Conservation (phyloP, 1,140 invertebrate species). For the Drosophila obscura region DNA sequence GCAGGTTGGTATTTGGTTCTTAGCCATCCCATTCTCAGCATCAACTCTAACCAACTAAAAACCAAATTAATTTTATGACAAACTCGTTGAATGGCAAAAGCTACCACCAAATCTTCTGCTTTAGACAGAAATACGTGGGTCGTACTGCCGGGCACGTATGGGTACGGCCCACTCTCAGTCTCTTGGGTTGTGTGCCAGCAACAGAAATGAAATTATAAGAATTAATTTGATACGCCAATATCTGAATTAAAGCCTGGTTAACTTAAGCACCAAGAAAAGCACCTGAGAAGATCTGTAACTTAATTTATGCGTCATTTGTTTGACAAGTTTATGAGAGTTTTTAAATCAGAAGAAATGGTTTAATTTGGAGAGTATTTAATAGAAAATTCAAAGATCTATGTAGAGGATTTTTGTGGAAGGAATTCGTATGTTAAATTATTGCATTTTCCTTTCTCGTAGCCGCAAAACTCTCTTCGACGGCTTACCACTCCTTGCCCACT, state of each 20-base stretch:
- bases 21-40: conserved; percentile 30
- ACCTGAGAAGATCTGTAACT: conserved; percentile 4
- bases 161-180: conserved; percentile 22
- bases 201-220: conserved; percentile 36
- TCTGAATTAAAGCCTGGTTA: conserved; percentile 45
- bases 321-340: conserved; percentile 14
- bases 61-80: conserved; percentile 79
- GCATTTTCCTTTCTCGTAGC: no score
- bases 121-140: conserved; percentile 25
- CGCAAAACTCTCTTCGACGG: no score
- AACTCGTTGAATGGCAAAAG: conserved; percentile 68
- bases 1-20: conserved; percentile 25
- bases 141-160: background rate
- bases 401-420: no score
- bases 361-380: background rate
- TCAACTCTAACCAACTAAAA: conserved; percentile 33
- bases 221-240: conserved; percentile 46
- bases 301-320: conserved; percentile 40
- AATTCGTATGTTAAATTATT: no score
- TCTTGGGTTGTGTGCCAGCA: background rate
- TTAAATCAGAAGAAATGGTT: conserved; percentile 13
- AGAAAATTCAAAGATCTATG: no score
- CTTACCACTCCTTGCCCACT: no score
- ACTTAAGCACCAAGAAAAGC: conserved; percentile 34
- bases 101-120: conserved; percentile 39